Percentiles rank a stretch among this genome's conserved stretches.
Conservation (phyloP, 1,140 invertebrate species). For the Atopsyche davidsoni region DNA sequence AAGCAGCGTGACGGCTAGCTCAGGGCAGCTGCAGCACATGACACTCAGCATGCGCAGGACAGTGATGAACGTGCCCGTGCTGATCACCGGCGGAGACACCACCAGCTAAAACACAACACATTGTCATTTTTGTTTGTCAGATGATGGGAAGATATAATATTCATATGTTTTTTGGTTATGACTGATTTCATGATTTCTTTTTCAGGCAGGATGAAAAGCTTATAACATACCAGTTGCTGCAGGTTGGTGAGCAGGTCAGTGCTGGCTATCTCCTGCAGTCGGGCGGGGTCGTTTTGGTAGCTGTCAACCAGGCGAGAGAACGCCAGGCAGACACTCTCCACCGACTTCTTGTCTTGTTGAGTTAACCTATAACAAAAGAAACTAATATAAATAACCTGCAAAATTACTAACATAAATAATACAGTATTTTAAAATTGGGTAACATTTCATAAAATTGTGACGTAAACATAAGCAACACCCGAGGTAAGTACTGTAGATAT, state of each 20-base stretch:
- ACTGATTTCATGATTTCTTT: too few relatives aligned
- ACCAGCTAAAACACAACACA: slow-evolving; percentile 60
- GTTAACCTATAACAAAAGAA: slow-evolving; percentile 64
- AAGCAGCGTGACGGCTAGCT: slow-evolving; percentile 82
- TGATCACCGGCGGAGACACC: slow-evolving; percentile 86
- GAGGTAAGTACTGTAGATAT: too few relatives aligned
- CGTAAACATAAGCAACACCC: too few relatives aligned
- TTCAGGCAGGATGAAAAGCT: background rate
- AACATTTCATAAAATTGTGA: too few relatives aligned
- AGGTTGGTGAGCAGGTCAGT: slow-evolving; percentile 87
- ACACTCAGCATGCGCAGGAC: slow-evolving; percentile 92
- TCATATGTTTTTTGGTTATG: too few relatives aligned
- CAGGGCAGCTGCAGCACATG: slow-evolving; percentile 91
- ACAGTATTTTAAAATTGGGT: too few relatives aligned
- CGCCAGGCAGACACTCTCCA: slow-evolving; percentile 93
- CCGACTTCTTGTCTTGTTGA: slow-evolving; percentile 96
- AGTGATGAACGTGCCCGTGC: slow-evolving; percentile 90
- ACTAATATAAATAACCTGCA: too few relatives aligned
- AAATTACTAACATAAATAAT: too few relatives aligned
- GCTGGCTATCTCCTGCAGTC: slow-evolving; percentile 92
- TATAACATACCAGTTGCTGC: slow-evolving; percentile 68
- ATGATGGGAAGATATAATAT: background rate
- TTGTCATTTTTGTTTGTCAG: background rate
- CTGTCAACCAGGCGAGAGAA: slow-evolving; percentile 95
- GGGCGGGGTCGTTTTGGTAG: slow-evolving; percentile 85